These are phyloP conservation scores for Gnathonemus longibarbis DNA, from an alignment of 2,113 vertebrate species.

Conservation along the genomic window DNA sequence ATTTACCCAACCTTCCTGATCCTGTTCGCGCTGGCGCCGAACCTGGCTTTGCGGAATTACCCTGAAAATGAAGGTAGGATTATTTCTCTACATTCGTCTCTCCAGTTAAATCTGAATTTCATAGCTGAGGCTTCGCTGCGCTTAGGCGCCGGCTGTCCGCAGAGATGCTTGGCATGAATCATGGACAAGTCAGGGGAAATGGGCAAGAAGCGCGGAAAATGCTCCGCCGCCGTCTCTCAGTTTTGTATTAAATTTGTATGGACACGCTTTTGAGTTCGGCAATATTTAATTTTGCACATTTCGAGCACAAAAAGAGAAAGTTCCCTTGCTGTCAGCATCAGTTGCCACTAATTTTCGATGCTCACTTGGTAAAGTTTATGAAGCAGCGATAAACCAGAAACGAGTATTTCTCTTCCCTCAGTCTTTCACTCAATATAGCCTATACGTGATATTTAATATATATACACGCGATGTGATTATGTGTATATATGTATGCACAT, in stretches of 20 bases:
- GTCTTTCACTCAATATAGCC: background rate
- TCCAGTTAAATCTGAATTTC: background rate
- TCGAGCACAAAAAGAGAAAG: background rate
- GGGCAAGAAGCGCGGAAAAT: background rate
- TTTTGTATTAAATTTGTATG: background rate
- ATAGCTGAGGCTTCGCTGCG: background rate
- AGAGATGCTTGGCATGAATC: background rate
- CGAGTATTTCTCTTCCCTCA: background rate
- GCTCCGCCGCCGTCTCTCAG: background rate
- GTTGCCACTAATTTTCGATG: background rate
- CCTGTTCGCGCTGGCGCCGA: conserved; percentile 24
- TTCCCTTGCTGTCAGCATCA: background rate
- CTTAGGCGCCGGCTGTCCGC: background rate
- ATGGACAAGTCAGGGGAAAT: background rate
- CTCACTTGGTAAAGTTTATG: background rate
- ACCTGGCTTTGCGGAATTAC: conserved; percentile 37
- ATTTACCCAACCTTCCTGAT: conserved; percentile 36
- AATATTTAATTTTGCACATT: background rate
- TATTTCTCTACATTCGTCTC: background rate
- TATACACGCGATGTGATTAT: background rate
- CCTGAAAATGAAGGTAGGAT: conserved; percentile 45
- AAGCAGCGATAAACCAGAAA: background rate
- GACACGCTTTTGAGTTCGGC: background rate
- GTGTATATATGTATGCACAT: background rate
- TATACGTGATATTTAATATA: background rate